Evolutionary conservation across 2,113 vertebrate species (phyloP).

Genomic region (Dendropsophus ebraccatus): DNA sequence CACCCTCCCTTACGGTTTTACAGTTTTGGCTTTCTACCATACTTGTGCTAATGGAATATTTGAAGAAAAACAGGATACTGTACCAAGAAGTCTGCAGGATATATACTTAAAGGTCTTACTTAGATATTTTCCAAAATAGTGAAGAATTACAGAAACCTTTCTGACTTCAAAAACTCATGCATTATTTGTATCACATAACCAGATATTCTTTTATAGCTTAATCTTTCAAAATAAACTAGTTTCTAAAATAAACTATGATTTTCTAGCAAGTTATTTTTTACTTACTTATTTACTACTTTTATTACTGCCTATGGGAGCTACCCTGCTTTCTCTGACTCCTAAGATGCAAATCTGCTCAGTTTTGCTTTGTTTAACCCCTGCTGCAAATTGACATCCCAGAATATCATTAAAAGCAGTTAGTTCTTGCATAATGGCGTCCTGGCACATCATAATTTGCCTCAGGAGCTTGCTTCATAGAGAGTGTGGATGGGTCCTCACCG

Average conservation of each 20-base stretch:
- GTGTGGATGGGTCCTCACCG: too few relatives aligned
- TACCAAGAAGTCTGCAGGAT: slow-evolving; percentile 36
- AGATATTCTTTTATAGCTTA: background rate
- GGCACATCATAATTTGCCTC: too few relatives aligned
- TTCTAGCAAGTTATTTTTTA: background rate
- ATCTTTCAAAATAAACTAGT: too few relatives aligned
- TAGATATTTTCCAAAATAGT: background rate
- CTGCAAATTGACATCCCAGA: too few relatives aligned
- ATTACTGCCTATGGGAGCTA: too few relatives aligned
- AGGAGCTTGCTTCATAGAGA: too few relatives aligned
- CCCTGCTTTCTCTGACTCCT: too few relatives aligned
- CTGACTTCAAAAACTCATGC: background rate
- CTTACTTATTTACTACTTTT: too few relatives aligned
- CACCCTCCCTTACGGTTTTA: background rate
- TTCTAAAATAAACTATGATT: background rate
- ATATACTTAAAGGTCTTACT: slow-evolving; percentile 2
- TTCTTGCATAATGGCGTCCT: too few relatives aligned
- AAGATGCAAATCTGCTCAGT: too few relatives aligned
- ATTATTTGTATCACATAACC: background rate
- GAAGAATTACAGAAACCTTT: background rate
- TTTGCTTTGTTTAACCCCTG: too few relatives aligned
- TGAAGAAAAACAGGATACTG: slow-evolving; percentile 18
- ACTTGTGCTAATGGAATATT: slow-evolving; percentile 25
- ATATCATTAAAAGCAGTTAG: too few relatives aligned
- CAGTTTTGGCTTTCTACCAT: slow-evolving; percentile 30